phyloP scores from a whole-genome alignment of 2,888 invertebrate species.

The Habrosyne pyritoides region DNA sequence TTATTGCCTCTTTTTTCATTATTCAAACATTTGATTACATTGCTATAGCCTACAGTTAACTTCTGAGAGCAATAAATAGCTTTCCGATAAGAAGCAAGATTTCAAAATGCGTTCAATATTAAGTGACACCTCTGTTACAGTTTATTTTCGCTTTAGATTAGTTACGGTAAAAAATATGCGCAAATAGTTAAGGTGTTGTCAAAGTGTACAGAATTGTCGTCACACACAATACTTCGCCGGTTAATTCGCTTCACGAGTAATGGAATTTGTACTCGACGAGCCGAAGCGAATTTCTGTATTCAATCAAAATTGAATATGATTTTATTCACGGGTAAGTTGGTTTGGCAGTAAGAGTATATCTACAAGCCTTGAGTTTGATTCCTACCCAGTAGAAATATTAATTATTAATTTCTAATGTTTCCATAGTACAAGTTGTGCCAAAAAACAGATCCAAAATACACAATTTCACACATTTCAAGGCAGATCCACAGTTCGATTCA shows the following conservation, averaged over 20 bases:
- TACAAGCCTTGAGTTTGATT: too few species aligned
- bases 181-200: neutral
- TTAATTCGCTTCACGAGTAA: neutral
- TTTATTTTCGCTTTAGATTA: neutral
- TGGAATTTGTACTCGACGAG: neutral
- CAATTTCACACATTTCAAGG: too few species aligned
- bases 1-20: neutral
- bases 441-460: too few species aligned
- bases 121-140: neutral
- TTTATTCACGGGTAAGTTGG: too few species aligned
- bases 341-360: too few species aligned
- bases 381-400: too few species aligned
- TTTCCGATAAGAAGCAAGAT: neutral
- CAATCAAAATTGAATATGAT: neutral
- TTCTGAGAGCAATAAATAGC: too few species aligned
- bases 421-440: too few species aligned
- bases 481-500: too few species aligned
- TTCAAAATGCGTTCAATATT: neutral
- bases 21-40: neutral
- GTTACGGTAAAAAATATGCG: neutral
- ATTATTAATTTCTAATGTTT: too few species aligned
- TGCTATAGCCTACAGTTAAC: neutral
- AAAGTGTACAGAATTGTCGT: neutral
- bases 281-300: neutral
- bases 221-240: neutral